A percentile compares a stretch with the other conserved stretches of the same genome.
Conservation (phyloP, 2,113 vertebrate genomes). For the Oxygymnocypris stewartii region DNA sequence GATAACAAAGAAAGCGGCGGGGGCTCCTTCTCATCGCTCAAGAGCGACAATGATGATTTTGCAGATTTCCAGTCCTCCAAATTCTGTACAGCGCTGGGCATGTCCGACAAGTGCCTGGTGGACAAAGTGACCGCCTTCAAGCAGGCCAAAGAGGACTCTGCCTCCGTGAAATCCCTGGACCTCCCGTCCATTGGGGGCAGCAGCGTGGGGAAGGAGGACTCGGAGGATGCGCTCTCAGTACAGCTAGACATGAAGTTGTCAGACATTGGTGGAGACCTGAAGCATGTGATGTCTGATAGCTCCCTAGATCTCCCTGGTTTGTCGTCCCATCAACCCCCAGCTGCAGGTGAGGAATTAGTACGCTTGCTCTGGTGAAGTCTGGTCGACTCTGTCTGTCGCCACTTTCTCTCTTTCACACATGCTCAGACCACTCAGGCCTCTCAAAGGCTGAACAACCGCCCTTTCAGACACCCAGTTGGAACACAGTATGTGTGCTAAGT, state of each 20-base stretch:
- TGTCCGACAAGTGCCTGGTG: slow-evolving; percentile 84
- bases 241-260: slow-evolving; percentile 99
- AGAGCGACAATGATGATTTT: slow-evolving; percentile 87
- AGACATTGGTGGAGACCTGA: slow-evolving; percentile 96
- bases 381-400: slow-evolving; percentile 15
- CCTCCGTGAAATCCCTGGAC: slow-evolving; percentile 95
- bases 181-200: slow-evolving; percentile 96
- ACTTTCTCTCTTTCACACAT: neutral
- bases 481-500: slow-evolving; percentile 29
- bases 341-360: slow-evolving; percentile 99
- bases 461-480: slow-evolving; percentile 46
- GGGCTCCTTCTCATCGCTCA: slow-evolving; percentile 73
- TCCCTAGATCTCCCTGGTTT: slow-evolving; percentile 98
- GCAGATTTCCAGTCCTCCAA: slow-evolving; percentile 93
- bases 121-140: slow-evolving; percentile 92
- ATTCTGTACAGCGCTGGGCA: slow-evolving; percentile 81
- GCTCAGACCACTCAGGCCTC: slow-evolving; percentile 54
- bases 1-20: slow-evolving; percentile 82
- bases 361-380: slow-evolving; percentile 94
- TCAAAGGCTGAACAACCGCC: slow-evolving; percentile 46
- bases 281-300: slow-evolving; percentile 99
- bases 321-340: slow-evolving; percentile 93
- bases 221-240: slow-evolving; percentile 93
- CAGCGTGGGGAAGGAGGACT: slow-evolving; percentile 96
- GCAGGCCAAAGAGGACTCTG: slow-evolving; percentile 94